phyloP scores from a whole-genome alignment of 1,140 invertebrate genomes.

The Macrocentrus cingulum region DNA sequence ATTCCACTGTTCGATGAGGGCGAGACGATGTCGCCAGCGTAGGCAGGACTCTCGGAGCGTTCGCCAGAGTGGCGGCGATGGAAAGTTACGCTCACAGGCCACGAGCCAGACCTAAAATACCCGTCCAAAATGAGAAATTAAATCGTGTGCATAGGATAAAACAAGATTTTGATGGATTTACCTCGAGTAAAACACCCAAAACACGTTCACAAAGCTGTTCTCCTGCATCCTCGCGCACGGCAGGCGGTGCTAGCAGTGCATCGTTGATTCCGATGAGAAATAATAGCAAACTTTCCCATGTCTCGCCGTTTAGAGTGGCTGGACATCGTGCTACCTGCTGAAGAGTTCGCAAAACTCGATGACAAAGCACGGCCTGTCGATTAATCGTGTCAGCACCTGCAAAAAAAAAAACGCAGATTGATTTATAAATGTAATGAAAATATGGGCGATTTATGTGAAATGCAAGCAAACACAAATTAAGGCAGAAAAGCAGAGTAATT shows the following conservation, averaged over 20 bases:
- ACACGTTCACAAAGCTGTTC: constrained; percentile 94
- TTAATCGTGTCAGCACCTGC: constrained; percentile 85
- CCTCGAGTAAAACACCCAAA: constrained; percentile 89
- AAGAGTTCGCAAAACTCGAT: constrained; percentile 86
- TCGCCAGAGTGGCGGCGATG: constrained; percentile 93
- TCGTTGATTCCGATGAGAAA: constrained; percentile 93
- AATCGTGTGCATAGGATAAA: too few relatives aligned
- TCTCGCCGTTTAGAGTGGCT: constrained; percentile 75
- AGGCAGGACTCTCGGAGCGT: constrained; percentile 90
- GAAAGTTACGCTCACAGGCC: constrained; percentile 87
- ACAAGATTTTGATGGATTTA: constrained; percentile 27
- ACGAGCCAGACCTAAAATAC: constrained; percentile 77
- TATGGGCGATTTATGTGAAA: constrained; percentile 12
- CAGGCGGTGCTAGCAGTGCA: constrained; percentile 86
- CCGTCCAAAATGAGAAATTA: too few relatives aligned
- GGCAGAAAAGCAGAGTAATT: constrained; percentile 14
- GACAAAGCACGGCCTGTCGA: constrained; percentile 92
- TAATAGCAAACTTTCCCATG: constrained; percentile 87
- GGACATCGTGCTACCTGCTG: constrained; percentile 86
- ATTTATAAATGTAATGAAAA: too few relatives aligned
- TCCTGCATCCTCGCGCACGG: constrained; percentile 90
- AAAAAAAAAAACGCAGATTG: too few relatives aligned
- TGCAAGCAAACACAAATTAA: constrained; percentile 15
- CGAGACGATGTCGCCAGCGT: constrained; percentile 89
- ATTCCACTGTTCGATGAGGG: constrained; percentile 94